Evolutionary conservation across 2,888 invertebrate genomes (phyloP), one percentile per base, ranked within the genome.

Genomic region (Leucoptera coffeella): DNA sequence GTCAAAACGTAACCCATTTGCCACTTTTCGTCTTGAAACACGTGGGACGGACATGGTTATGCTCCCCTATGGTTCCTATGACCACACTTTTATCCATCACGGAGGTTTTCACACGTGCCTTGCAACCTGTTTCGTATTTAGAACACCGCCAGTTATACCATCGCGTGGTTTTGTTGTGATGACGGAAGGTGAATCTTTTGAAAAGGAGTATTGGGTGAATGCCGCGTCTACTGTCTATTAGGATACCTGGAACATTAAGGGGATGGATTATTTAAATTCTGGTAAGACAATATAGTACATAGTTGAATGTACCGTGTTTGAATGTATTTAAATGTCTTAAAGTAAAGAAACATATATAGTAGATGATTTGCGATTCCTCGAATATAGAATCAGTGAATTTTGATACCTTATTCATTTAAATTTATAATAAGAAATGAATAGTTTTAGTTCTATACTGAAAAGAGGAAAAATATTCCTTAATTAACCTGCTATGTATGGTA

Each of bases 101-200:
- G 7, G 3, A 10, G 7, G 3, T 4, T 11, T 22, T 22, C 10
- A 22, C 22, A n/a, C n/a, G 7, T 10, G 12, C 22, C 7, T 22
- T 3, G 11, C 22, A 22, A 10, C 22, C 22, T 7, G n/a, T 3
- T 2, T 7, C 12, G 3, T 11, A 10, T 22, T 4, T 22, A 7
- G 22, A 22, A 22, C 22, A 22, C 7, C 11, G 3, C 22, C 22
- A 22, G 7, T 10, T 4, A 12, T 10, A 10, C n/a, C 7, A 4
- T 3, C 4, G 8, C 7, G 11, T 11, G 7, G 11, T 15, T 10
- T 4, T 15, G 11, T 11, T 12, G 9, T 12, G 22, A 22, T 14
- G 23, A 25, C 15, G 19, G 24, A 30, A 32, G 10, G 28, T 26
- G 17, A 22, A 31, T 3, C 24, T 28, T 12, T 31, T 28, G 8